Conservation (phyloP, 1,140 invertebrate species). For the Megathymus violae region DNA sequence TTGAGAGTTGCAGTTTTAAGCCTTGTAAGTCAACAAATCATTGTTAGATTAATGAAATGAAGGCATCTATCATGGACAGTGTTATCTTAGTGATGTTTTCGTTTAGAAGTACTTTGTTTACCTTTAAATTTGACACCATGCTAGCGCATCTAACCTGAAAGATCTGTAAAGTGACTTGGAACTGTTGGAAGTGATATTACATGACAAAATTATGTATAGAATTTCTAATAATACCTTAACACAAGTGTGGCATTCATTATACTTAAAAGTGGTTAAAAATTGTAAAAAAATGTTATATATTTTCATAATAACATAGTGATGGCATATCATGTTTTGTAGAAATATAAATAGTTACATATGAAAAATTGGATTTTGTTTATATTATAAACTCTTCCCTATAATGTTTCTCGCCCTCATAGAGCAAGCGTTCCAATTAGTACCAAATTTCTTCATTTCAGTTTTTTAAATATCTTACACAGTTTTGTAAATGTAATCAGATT, state of each 20-base stretch:
- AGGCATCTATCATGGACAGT: not conserved
- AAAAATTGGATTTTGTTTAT: constrained; percentile 36
- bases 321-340: constrained; percentile 79
- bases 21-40: not conserved
- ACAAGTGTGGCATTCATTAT: constrained; percentile 30
- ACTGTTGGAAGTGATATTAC: constrained; percentile 48
- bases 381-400: too few species aligned
- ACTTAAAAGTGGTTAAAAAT: constrained; percentile 39
- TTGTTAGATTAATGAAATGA: not conserved
- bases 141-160: constrained; percentile 46
- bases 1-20: not conserved
- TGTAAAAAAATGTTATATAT: constrained; percentile 65
- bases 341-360: constrained; percentile 63
- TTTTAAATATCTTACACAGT: too few species aligned
- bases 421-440: too few species aligned
- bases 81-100: not conserved
- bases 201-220: constrained; percentile 52
- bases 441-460: too few species aligned
- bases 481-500: too few species aligned
- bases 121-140: constrained; percentile 17
- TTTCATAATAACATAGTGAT: constrained; percentile 62
- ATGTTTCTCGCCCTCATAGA: too few species aligned
- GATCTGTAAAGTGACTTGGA: constrained; percentile 59
- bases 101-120: not conserved
- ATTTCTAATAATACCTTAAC: constrained; percentile 49